Base-by-base conservation (phyloP, 2,113 vertebrate species). In the Rhinopomastus cyanomelas region DNA sequence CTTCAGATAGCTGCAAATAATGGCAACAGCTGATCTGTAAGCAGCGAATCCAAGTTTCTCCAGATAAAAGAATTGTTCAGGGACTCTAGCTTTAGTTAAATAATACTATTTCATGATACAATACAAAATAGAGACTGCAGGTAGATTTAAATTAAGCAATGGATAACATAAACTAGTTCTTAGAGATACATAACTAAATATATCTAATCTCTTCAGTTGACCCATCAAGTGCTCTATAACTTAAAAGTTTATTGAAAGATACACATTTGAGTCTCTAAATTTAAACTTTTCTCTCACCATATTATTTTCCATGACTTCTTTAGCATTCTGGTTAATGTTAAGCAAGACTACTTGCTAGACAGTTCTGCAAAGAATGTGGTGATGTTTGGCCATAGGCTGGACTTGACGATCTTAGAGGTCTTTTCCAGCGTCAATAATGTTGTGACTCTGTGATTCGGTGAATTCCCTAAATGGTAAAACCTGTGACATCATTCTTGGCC, bases 191-290 rank as follows among this genome's bases (percentile, higher is more conserved):
- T 79, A 69, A 62, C 57, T 53, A 78, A 76, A 65, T 42, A 36
- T 3, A 51, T 79, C 87, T 82, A 1, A 59, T 65, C 37, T 90
- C 34, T 87, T 81, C 74, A 90, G 61, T 80, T 60, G 84, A 57
- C 32, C 21, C 34, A 87, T 55, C 69, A 90, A 89, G 44, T 66
- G 29, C 18, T 85, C 49, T 68, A 14, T 73, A 81, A 30, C 44
- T 85, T 55, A 83, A 69, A 39, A 81, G 29, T 94, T 93, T 69
- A 55, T 60, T 80, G 76, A 86, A 25, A 82, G 37, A 71, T 57
- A 74, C 1, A n/a, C 55, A 83, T 61, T 26, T 71, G n/a, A 79
- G 71, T 88, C 53, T 68, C 56, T 23, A 59, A 49, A 76, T 80
- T 39, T 75, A 89, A 69, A 17, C 19, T 86, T 76, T 77, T 72